Conservation (phyloP, 2,888 invertebrate genomes). For the Drosophila phalerata region DNA sequence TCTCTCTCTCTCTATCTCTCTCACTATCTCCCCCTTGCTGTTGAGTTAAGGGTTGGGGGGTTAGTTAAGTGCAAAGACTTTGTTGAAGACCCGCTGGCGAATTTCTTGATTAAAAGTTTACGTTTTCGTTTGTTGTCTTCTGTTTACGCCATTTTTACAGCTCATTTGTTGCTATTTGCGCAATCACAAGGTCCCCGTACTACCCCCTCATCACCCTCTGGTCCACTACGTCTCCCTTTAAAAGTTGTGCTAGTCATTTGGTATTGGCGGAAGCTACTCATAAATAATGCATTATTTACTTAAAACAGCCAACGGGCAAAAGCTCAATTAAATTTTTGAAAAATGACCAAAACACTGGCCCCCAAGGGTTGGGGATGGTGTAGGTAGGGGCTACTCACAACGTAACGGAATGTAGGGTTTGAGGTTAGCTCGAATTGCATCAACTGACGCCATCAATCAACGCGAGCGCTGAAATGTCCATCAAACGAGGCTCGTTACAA, state of each 20-base stretch:
- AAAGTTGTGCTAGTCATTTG: constrained; percentile 40
- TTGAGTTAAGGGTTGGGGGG: constrained; percentile 18
- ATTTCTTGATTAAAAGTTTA: constrained; percentile 73
- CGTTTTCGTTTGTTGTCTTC: constrained; percentile 43
- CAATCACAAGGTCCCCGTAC: constrained; percentile 30
- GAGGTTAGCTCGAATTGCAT: constrained; percentile 41
- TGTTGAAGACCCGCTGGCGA: constrained; percentile 38
- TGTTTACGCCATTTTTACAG: constrained; percentile 63
- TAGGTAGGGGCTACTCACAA: not conserved
- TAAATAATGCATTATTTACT: constrained; percentile 76
- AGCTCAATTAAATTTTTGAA: constrained; percentile 76
- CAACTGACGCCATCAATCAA: constrained; percentile 68
- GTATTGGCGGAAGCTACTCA: constrained; percentile 50
- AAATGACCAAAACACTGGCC: constrained; percentile 56
- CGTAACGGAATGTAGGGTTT: not conserved
- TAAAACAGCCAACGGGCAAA: constrained; percentile 65
- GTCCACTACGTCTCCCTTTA: not conserved
- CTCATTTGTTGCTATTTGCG: constrained; percentile 71
- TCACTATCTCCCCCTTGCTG: not conserved
- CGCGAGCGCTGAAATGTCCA: constrained; percentile 46
- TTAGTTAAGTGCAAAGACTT: constrained; percentile 38
- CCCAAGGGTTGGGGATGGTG: not conserved
- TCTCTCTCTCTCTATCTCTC: not conserved
- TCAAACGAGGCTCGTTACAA: constrained; percentile 56
- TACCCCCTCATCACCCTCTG: not conserved